These are phyloP conservation scores for Sitobion miscanthi DNA, from an alignment of 1,140 invertebrate species.

Conservation along the genomic window DNA sequence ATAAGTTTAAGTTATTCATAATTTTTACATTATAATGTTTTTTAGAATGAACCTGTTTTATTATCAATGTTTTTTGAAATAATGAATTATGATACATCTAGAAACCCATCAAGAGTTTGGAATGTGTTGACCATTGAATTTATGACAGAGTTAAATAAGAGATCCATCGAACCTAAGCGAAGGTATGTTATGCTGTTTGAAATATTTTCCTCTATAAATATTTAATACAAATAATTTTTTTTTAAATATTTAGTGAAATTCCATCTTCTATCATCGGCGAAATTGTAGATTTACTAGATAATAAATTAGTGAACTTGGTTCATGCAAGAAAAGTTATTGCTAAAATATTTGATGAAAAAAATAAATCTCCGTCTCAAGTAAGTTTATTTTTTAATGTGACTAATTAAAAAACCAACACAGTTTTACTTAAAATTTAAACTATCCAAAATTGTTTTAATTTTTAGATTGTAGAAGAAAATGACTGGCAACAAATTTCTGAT, in stretches of 20 bases:
- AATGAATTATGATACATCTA: conserved; percentile 63
- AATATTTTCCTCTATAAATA: conserved; percentile 43
- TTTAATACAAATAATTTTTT: conserved; percentile 54
- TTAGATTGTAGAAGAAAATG: conserved; percentile 70
- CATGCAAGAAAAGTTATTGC: conserved; percentile 67
- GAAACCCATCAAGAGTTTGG: conserved; percentile 68
- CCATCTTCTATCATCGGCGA: conserved; percentile 67
- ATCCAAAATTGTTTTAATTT: neutral
- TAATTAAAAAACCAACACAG: neutral
- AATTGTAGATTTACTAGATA: conserved; percentile 68
- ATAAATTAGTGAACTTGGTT: conserved; percentile 69
- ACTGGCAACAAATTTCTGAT: conserved; percentile 72
- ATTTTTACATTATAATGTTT: conserved; percentile 58
- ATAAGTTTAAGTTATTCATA: neutral
- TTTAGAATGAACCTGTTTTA: conserved; percentile 72
- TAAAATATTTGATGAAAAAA: conserved; percentile 64
- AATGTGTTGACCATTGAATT: conserved; percentile 75
- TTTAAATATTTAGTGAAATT: conserved; percentile 63
- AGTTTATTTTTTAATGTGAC: conserved; percentile 55
- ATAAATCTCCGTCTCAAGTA: conserved; percentile 64
- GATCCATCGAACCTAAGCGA: conserved; percentile 67
- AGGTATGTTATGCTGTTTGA: conserved; percentile 63
- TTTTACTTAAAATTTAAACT: neutral
- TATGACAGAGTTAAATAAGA: conserved; percentile 70
- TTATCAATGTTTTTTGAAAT: conserved; percentile 70